Base-by-base conservation (phyloP, 2,113 vertebrate species). In the Gasterosteus nipponicus region DNA sequence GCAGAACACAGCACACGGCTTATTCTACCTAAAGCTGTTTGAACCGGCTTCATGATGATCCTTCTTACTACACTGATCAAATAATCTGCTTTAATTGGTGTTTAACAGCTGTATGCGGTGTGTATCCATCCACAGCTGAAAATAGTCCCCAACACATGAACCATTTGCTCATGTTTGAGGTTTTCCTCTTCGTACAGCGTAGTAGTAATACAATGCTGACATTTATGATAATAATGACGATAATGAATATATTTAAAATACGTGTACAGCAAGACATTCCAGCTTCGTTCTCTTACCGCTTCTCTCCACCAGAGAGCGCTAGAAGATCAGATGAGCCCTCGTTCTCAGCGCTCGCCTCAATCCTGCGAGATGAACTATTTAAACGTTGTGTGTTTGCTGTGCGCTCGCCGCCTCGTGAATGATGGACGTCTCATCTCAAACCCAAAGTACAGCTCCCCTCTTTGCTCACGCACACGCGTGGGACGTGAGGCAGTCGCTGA, bases 241-340 rank as follows among this genome's bases (percentile, higher is more conserved):
- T 35, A 35, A 35, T 35, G 12, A 44, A 44, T 44, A 44, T 44
- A 44, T 14, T 11, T 14, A 12, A 44, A 14, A 44, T 44, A 44
- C 42, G 14, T 44, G 46, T 53, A 1, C 7, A 18, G 18, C 41
- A 57, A 3, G 7, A 10, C 18, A 42, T 33, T 41, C 41, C n/a
- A 60, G 11, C 35, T 10, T 61, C 51, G 18, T 84, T 57, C 38
- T 69, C 26, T 77, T 69, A 69, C 51, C 0, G 0, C 15, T 49
- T 71, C 1, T 7, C 1, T 60, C 89, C 92, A 91, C 76, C 64
- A 93, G 93, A 89, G 80, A 70, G 92, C 19, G 86, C 18, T 47
- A 87, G 42, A 92, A 75, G 62, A 82, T 73, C 85, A 72, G 2
- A 26, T 1, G 16, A n/a, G 26, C 1, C 11, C 10, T 39, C 44